Evolutionary conservation across 2,113 vertebrate genomes (phyloP), one percentile per base, ranked within the genome.

Genomic region (Oplegnathus fasciatus): DNA sequence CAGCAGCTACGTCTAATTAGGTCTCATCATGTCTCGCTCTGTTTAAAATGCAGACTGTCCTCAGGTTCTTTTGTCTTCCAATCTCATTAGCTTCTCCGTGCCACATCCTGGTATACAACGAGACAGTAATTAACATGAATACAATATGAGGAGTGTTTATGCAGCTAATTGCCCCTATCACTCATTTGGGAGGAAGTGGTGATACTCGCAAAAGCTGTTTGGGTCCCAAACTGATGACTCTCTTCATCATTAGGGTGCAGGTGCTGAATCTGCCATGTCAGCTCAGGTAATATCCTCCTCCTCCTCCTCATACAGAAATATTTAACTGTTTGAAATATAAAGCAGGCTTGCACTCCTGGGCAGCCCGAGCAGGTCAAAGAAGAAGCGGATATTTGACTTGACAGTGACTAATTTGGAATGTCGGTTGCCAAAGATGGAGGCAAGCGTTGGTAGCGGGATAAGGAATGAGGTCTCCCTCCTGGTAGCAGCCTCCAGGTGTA

Each of bases 401-500:
- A 83, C 81, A 14, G 91, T 83, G 88, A 87, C 80, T 73, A 55
- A 92, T 92, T 75, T 66, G 92, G 87, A 89, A 92, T 87, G 86
- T 61, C 65, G 70, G 65, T 44, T 84, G 48, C 77, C 50, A 46
- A 61, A 74, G 78, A 84, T 61, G 68, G 80, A 86, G 84, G 76
- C 18, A 48, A 73, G 78, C 57, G 74, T 78, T 64, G 72, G 78
- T n/a, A 34, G 67, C 2, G 18, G 37, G 67, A 77, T 71, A 24
- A 77, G 76, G 80, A 86, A 89, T 78, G 84, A 84, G 64, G 34
- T 75, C 6, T 11, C 14, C 69, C 61, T 62, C 64, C 61, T 60
- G 54, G 26, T 26, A 22, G 70, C 75, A 71, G 77, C 87, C 83
- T 82, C 60, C 74, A 89, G 91, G 91, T 93, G 90, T 62, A 75